These are phyloP conservation scores for Tridacna gigas DNA, from an alignment of 2,888 invertebrate genomes.

Conservation along the genomic window DNA sequence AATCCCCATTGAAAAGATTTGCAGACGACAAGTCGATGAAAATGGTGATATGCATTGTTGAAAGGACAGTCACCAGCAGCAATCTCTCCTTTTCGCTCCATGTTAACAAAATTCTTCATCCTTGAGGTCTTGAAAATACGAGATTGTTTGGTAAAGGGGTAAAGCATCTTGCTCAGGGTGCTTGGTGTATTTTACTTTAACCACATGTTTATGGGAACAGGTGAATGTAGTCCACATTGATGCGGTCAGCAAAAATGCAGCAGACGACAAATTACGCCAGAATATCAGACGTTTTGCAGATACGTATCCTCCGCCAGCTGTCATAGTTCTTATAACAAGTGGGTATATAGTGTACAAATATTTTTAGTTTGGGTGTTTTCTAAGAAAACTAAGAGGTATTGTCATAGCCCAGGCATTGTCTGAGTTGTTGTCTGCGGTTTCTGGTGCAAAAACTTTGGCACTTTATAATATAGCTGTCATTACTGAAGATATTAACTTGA, in stretches of 20 bases:
- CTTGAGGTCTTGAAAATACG: background rate
- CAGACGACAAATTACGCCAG: conserved; percentile 94
- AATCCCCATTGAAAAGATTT: too few species aligned
- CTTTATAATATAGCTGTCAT: too few species aligned
- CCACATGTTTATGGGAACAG: conserved; percentile 84
- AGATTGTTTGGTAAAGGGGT: background rate
- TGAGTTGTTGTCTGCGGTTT: too few species aligned
- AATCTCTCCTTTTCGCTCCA: background rate
- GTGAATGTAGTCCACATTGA: conserved; percentile 94
- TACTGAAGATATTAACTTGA: too few species aligned
- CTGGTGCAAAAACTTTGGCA: too few species aligned
- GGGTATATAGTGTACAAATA: conserved; percentile 72
- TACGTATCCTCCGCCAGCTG: conserved; percentile 88
- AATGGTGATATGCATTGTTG: too few species aligned
- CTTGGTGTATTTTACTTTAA: background rate
- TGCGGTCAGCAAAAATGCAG: conserved; percentile 92
- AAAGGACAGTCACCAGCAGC: background rate
- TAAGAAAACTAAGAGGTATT: too few species aligned
- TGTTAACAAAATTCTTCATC: background rate
- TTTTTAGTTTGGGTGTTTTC: too few species aligned
- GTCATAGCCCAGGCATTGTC: too few species aligned
- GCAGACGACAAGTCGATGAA: too few species aligned
- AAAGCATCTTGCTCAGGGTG: background rate
- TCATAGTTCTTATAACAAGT: conserved; percentile 83
- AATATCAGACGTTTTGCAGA: conserved; percentile 93